phyloP scores from a whole-genome alignment of 2,113 vertebrate genomes.

The Maccullochella peelii region DNA sequence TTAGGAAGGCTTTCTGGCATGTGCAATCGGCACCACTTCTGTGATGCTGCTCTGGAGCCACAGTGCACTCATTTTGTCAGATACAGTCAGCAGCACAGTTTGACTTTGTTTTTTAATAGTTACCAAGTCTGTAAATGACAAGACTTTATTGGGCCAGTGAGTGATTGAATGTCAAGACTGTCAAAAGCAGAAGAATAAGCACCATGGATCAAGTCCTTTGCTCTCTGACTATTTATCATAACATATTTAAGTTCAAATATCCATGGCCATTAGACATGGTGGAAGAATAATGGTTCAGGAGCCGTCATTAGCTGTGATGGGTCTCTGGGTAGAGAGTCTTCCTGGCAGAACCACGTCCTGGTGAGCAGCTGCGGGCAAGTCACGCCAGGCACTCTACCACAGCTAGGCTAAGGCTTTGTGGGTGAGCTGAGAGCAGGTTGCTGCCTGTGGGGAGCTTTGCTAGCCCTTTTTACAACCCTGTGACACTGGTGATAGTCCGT shows the following conservation, averaged over 20 bases:
- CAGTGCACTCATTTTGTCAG: neutral
- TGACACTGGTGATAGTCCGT: conserved; percentile 2
- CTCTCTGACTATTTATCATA: conserved; percentile 41
- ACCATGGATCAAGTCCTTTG: conserved; percentile 45
- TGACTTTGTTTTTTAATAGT: conserved; percentile 32
- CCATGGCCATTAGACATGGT: conserved; percentile 35
- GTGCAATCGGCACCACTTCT: no score
- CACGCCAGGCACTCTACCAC: conserved; percentile 11
- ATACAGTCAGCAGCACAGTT: conserved; percentile 1
- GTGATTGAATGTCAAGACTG: conserved; percentile 47
- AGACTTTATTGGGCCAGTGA: conserved; percentile 52
- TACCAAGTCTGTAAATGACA: conserved; percentile 41
- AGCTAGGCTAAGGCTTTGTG: conserved; percentile 12
- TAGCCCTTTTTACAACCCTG: conserved; percentile 12
- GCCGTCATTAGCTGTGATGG: conserved; percentile 55
- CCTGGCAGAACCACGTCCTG: conserved; percentile 41
- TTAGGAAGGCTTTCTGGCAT: no score
- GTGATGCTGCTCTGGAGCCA: neutral
- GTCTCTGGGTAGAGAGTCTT: conserved; percentile 23
- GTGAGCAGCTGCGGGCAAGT: conserved; percentile 39
- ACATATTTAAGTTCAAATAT: conserved; percentile 52
- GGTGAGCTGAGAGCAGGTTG: conserved; percentile 14
- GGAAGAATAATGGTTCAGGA: conserved; percentile 36
- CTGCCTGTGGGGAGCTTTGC: conserved; percentile 6
- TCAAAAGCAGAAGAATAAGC: conserved; percentile 31